Conservation (phyloP, 2,888 invertebrate genomes). For the Geophilus truncorum region DNA sequence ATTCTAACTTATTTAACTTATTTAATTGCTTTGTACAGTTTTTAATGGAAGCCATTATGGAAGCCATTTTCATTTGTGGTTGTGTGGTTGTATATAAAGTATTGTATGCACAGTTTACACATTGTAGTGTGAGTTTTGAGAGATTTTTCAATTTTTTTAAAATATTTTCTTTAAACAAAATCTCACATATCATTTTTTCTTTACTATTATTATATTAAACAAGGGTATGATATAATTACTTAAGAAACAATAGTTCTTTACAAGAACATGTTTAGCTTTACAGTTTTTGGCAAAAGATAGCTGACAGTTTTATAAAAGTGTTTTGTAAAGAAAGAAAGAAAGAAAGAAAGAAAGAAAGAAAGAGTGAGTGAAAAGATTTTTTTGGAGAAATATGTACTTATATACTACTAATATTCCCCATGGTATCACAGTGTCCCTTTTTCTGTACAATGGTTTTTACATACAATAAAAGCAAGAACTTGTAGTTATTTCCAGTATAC, state of each 20-base stretch:
- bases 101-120: constrained; percentile 7
- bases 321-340: background rate
- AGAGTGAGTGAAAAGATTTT: background rate
- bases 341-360: background rate
- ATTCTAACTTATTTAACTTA: background rate
- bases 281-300: background rate
- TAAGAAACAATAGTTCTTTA: background rate
- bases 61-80: background rate
- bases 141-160: background rate
- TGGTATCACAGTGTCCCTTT: background rate
- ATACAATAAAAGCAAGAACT: background rate
- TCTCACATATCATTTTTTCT: background rate
- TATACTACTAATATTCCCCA: background rate
- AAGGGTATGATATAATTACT: background rate
- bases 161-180: background rate
- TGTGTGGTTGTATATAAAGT: background rate
- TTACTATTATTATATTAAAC: background rate
- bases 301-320: background rate
- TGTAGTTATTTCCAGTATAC: background rate
- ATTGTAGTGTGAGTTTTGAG: background rate
- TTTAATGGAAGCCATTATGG: background rate
- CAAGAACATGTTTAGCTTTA: background rate
- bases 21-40: background rate
- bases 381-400: background rate
- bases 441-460: constrained; percentile 11